phyloP scores from a whole-genome alignment of 2,888 invertebrate genomes.

The Criorhina ranunculi region DNA sequence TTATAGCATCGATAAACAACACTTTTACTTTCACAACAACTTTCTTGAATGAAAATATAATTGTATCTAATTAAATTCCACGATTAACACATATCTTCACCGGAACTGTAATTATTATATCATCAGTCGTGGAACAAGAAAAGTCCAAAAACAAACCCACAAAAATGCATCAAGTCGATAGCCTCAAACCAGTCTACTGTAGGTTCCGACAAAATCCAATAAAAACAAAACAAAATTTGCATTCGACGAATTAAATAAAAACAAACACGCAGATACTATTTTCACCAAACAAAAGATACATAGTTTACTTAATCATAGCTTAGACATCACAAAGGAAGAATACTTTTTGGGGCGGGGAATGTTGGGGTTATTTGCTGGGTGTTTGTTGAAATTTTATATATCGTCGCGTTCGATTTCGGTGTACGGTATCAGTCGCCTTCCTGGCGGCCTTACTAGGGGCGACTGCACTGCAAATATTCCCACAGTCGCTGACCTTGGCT shows the following conservation, averaged over 20 bases:
- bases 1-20: not conserved
- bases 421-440: conserved; percentile 38
- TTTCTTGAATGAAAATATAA: conserved; percentile 5
- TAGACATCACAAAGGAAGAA: conserved; percentile 1
- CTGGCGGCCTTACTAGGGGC: conserved; percentile 9
- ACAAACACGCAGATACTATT: not conserved
- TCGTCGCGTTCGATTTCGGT: conserved; percentile 38
- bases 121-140: not conserved
- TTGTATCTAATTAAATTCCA: not conserved
- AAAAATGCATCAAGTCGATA: not conserved
- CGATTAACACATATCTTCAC: not conserved
- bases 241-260: conserved; percentile 1
- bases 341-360: not conserved
- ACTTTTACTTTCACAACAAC: not conserved
- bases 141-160: not conserved
- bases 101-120: not conserved
- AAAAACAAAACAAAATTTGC: conserved; percentile 3
- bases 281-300: conserved; percentile 2
- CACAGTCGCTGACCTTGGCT: not conserved
- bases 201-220: conserved; percentile 1
- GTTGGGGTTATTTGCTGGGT: not conserved
- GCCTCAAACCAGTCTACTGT: not conserved
- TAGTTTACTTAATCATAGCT: conserved; percentile 8
- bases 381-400: not conserved
- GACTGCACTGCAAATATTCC: not conserved